Evolutionary conservation across 2,888 invertebrate species (phyloP).

Genomic region (Drosophila kuntzei): DNA sequence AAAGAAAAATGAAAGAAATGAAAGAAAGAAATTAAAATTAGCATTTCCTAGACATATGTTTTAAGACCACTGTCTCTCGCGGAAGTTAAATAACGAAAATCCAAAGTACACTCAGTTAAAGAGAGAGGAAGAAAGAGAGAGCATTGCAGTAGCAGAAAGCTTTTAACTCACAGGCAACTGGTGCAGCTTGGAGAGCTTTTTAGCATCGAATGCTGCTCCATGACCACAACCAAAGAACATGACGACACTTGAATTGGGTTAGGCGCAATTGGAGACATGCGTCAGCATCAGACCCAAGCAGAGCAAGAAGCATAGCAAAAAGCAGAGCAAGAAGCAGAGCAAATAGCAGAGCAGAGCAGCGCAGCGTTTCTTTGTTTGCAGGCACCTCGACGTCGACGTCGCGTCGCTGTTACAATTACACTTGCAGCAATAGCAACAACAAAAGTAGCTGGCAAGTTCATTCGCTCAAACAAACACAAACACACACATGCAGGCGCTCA

Average conservation of each 20-base stretch:
- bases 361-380: conserved; percentile 46
- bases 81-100: conserved; percentile 12
- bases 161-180: conserved; percentile 17
- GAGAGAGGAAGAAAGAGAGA: background rate
- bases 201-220: conserved; percentile 35
- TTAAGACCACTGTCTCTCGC: conserved; percentile 14
- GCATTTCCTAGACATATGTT: conserved; percentile 17
- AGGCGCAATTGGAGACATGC: conserved; percentile 69
- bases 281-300: conserved; percentile 44
- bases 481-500: conserved; percentile 7
- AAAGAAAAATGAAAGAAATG: background rate
- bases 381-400: conserved; percentile 23
- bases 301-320: conserved; percentile 1
- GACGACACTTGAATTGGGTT: conserved; percentile 72
- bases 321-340: background rate
- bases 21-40: conserved; percentile 20
- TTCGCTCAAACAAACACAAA: conserved; percentile 16
- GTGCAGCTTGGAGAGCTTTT: conserved; percentile 45
- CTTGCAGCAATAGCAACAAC: conserved; percentile 20
- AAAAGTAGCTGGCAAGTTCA: conserved; percentile 34
- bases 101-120: conserved; percentile 18
- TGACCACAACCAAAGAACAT: conserved; percentile 49
- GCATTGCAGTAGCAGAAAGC: conserved; percentile 46
- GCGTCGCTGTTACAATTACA: conserved; percentile 42
- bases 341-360: conserved; percentile 8